Evolutionary conservation across 2,888 invertebrate species (phyloP).

Genomic region (Laothoe populi): DNA sequence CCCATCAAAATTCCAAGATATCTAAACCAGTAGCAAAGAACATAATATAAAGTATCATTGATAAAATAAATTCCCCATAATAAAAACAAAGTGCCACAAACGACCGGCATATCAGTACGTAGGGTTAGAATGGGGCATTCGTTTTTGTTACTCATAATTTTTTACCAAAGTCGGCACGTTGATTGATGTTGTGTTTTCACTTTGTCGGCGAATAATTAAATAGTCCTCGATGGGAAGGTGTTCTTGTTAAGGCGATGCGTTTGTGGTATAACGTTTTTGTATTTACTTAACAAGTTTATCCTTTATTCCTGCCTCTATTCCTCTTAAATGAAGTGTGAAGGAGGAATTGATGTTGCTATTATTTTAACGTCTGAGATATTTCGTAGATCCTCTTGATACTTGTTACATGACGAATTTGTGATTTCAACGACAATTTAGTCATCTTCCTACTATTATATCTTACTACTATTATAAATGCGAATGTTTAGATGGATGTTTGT

Average conservation of each 20-base stretch:
- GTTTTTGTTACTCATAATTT: slow-evolving; percentile 39
- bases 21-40: slow-evolving; percentile 16
- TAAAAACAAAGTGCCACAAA: slow-evolving; percentile 46
- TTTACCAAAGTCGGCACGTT: slow-evolving; percentile 48
- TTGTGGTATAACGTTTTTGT: not conserved
- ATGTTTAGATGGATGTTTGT: too few species aligned
- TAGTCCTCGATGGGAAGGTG: slow-evolving; percentile 43
- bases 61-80: slow-evolving; percentile 17
- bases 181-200: slow-evolving; percentile 66
- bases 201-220: slow-evolving; percentile 69
- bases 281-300: not conserved
- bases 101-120: slow-evolving; percentile 42
- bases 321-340: too few species aligned
- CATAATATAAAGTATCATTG: slow-evolving; percentile 8
- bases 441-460: too few species aligned
- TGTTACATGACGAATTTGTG: too few species aligned
- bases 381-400: too few species aligned
- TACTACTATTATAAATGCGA: too few species aligned
- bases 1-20: slow-evolving; percentile 5
- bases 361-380: too few species aligned
- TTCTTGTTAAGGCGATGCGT: slow-evolving; percentile 32
- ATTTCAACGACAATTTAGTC: too few species aligned
- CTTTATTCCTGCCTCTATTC: not conserved
- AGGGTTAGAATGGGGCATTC: slow-evolving; percentile 48
- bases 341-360: too few species aligned